Conservation (phyloP, 1,140 invertebrate genomes). For the Drosophila sulfurigaster region DNA sequence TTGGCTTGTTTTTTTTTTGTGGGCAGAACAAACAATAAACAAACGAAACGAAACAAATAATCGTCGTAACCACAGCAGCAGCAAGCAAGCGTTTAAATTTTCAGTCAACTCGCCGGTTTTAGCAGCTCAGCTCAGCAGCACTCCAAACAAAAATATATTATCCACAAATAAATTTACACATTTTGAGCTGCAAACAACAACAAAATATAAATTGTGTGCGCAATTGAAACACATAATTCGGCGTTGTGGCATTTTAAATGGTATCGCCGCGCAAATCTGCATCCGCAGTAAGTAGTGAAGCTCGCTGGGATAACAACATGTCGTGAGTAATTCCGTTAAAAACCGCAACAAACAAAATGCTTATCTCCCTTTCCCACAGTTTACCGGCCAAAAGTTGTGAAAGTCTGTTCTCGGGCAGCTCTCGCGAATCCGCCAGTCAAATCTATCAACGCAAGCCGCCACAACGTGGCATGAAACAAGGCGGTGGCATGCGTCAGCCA, state of each 20-base stretch:
- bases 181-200: constrained; percentile 15
- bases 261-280: constrained; percentile 70
- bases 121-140: not conserved
- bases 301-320: constrained; percentile 48
- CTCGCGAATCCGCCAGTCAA: constrained; percentile 72
- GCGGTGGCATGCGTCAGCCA: constrained; percentile 50
- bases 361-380: constrained; percentile 25
- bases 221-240: constrained; percentile 11
- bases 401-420: constrained; percentile 81
- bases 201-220: constrained; percentile 15
- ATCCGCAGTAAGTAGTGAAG: constrained; percentile 38
- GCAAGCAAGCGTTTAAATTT: constrained; percentile 55
- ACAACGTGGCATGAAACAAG: constrained; percentile 44
- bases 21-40: constrained; percentile 47
- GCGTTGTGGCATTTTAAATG: constrained; percentile 55
- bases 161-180: constrained; percentile 40
- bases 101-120: constrained; percentile 67
- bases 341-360: not conserved
- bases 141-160: constrained; percentile 20
- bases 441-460: constrained; percentile 70
- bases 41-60: constrained; percentile 56
- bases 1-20: constrained; percentile 16
- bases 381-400: constrained; percentile 80
- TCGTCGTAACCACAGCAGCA: constrained; percentile 71
- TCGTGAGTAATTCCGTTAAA: constrained; percentile 47